Evolutionary conservation across 1,140 invertebrate genomes (phyloP).

Genomic region (Eupristina koningsbergeri): DNA sequence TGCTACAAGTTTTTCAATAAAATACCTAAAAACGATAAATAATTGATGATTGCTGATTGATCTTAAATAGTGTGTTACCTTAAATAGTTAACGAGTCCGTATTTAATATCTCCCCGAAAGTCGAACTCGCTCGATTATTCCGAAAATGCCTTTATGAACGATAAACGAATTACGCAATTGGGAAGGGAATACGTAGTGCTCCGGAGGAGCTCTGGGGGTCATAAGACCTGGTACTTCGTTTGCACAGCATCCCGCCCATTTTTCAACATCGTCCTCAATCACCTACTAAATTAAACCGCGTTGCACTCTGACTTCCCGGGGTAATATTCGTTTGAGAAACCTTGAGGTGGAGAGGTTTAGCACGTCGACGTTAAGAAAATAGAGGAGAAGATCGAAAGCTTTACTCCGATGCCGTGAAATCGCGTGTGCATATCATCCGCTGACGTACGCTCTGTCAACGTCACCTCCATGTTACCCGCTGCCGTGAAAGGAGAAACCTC

Average conservation of each 20-base stretch:
- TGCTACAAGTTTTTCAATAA: not conserved
- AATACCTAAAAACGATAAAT: not conserved
- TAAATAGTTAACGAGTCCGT: not conserved
- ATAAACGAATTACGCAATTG: not conserved
- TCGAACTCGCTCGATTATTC: not conserved
- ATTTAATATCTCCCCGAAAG: not conserved
- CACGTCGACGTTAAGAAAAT: not conserved
- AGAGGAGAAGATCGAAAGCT: not conserved
- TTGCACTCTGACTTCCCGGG: not conserved
- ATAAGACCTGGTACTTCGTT: no score
- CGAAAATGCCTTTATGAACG: not conserved
- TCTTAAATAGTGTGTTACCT: no score
- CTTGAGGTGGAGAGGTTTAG: not conserved
- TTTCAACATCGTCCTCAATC: not conserved
- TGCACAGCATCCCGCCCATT: not conserved
- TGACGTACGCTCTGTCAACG: conserved; percentile 23
- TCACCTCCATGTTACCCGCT: conserved; percentile 3
- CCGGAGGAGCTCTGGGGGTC: no score
- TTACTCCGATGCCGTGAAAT: not conserved
- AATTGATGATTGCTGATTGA: no score
- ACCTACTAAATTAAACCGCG: not conserved
- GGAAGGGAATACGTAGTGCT: no score
- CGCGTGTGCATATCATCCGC: conserved; percentile 28
- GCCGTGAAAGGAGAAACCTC: not conserved
- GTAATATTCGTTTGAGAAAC: not conserved